phyloP scores from a whole-genome alignment of 1,140 invertebrate genomes.

The Lepidurus arcticus region DNA sequence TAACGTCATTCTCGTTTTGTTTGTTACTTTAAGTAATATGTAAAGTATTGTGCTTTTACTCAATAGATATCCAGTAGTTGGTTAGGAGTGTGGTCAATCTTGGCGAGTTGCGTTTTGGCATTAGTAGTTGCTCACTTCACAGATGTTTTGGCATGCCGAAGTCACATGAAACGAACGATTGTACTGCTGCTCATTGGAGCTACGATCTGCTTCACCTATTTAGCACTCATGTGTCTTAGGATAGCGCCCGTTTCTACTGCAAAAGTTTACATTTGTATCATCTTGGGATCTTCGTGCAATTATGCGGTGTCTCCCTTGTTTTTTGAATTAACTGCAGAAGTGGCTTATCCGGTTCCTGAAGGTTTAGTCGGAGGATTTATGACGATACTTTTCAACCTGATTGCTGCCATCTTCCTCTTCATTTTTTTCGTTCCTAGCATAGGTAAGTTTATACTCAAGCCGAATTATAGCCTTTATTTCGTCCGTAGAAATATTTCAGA shows the following conservation, averaged over 20 bases:
- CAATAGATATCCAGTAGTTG: constrained; percentile 37
- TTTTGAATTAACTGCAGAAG: constrained; percentile 49
- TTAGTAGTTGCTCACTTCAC: constrained; percentile 42
- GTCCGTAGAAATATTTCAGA: not conserved
- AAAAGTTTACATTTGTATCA: constrained; percentile 41
- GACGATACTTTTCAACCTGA: constrained; percentile 46
- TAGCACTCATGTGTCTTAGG: constrained; percentile 38
- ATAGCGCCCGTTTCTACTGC: constrained; percentile 34
- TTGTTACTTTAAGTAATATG: constrained; percentile 32
- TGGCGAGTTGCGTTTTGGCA: constrained; percentile 42
- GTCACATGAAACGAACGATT: constrained; percentile 43
- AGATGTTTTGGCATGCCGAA: constrained; percentile 41
- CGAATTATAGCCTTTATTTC: not conserved
- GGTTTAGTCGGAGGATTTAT: constrained; percentile 48
- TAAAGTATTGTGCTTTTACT: constrained; percentile 40
- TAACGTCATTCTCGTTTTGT: constrained; percentile 33
- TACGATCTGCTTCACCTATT: constrained; percentile 44
- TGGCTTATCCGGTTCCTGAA: constrained; percentile 50
- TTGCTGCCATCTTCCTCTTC: constrained; percentile 45
- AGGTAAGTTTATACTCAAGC: constrained; percentile 42
- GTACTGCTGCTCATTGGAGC: constrained; percentile 41
- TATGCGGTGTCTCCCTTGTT: constrained; percentile 49
- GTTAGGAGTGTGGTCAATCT: constrained; percentile 44
- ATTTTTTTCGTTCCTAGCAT: constrained; percentile 46
- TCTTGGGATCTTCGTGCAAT: constrained; percentile 45